Conservation (phyloP, 2,113 vertebrate genomes). For the Upupa epops region DNA sequence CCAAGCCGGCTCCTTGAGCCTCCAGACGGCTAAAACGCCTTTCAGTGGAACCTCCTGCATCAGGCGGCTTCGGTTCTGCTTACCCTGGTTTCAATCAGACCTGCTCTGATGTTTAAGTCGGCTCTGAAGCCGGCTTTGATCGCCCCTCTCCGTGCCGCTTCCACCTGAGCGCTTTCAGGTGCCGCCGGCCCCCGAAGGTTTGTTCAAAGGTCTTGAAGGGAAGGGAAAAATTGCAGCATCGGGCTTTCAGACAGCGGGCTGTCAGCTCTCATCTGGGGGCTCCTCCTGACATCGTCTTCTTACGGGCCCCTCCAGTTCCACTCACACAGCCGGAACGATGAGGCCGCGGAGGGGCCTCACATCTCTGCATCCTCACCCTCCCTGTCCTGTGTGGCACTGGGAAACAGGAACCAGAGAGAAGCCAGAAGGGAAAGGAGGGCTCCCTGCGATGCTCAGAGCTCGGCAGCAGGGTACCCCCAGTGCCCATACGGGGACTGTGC, state of each 20-base stretch:
- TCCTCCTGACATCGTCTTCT: slow-evolving; percentile 40
- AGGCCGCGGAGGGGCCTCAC: too few species aligned
- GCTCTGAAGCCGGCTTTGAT: slow-evolving; percentile 62
- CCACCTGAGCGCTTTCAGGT: slow-evolving; percentile 62
- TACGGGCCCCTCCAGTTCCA: slow-evolving; percentile 14
- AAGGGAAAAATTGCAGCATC: slow-evolving; percentile 42
- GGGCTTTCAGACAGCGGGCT: slow-evolving; percentile 37
- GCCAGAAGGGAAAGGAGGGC: not conserved
- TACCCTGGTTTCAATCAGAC: slow-evolving; percentile 59
- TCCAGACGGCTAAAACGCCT: slow-evolving; percentile 33
- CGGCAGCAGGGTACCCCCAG: not conserved
- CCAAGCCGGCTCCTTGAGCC: slow-evolving; percentile 28
- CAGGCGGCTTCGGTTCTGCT: slow-evolving; percentile 51
- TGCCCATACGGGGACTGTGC: not conserved
- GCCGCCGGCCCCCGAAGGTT: slow-evolving; percentile 45
- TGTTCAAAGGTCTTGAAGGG: slow-evolving; percentile 60
- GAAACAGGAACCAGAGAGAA: not conserved
- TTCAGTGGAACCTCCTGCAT: slow-evolving; percentile 50
- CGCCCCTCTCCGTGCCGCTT: slow-evolving; percentile 55
- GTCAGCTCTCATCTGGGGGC: slow-evolving; percentile 52
- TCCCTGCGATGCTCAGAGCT: not conserved
- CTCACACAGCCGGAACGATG: not conserved
- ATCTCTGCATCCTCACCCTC: not conserved
- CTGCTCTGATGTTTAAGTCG: slow-evolving; percentile 44
- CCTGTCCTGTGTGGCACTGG: not conserved